These are phyloP conservation scores for Ardeotis arabs DNA, from an alignment of 2,113 vertebrate genomes.

Conservation along the genomic window DNA sequence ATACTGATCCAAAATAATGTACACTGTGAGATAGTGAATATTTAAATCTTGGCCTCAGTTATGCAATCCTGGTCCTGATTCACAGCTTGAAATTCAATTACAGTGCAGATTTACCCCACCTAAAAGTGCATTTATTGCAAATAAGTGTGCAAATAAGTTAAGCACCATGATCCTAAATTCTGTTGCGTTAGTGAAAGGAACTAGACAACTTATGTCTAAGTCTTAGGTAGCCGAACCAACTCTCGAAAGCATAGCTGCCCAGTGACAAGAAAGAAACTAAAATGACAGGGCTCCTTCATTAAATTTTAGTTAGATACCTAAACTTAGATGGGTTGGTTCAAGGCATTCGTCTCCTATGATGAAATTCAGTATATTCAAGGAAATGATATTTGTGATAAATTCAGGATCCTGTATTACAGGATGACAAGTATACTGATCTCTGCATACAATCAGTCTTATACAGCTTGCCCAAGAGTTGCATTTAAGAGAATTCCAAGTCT, in stretches of 20 bases:
- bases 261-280: not conserved
- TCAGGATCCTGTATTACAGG: not conserved
- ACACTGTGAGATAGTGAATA: not conserved
- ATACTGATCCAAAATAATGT: not conserved
- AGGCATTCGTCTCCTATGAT: not conserved
- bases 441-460: not conserved
- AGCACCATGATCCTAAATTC: not conserved
- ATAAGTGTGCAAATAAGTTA: not conserved
- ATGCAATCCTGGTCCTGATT: not conserved
- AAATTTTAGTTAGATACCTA: not conserved
- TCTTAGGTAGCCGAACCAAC: not conserved
- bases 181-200: not conserved
- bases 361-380: not conserved
- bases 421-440: not conserved
- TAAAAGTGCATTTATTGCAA: not conserved
- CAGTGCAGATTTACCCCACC: not conserved
- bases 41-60: not conserved
- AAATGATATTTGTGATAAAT: not conserved
- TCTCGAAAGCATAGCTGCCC: not conserved
- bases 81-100: not conserved
- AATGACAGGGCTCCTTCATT: not conserved
- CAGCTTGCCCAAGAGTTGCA: not conserved
- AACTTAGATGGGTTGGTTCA: not conserved
- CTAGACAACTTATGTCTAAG: accelerated
- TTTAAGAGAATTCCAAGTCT: not conserved